Percentiles rank a stretch among this genome's conserved stretches.
Evolutionary conservation across 23 tunicate genomes (phyloP).

Genomic region (Trididemnum miniatum): DNA sequence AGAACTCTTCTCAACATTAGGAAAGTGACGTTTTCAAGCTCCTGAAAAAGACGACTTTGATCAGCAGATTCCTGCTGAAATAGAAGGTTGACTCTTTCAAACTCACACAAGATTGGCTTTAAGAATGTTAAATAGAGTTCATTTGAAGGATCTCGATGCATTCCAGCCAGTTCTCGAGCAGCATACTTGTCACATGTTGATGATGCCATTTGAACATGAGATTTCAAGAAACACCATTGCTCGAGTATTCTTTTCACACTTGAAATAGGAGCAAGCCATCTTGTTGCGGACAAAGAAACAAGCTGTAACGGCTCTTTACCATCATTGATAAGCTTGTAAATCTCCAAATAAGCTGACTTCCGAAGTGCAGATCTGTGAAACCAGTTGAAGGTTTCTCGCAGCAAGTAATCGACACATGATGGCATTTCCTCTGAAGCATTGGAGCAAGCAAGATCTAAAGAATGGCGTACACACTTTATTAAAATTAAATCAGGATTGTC

Average conservation of each 20-base stretch:
- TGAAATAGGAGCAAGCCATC: conserved; percentile 13
- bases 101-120: conserved; percentile 3
- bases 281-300: background rate
- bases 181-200: conserved; percentile 6
- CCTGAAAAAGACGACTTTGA: background rate
- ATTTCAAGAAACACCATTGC: background rate
- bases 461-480: conserved; percentile 17
- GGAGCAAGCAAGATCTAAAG: background rate
- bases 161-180: background rate
- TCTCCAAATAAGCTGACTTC: background rate
- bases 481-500: background rate
- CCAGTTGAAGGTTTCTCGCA: background rate
- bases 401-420: background rate
- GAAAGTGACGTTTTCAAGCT: background rate
- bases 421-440: conserved; percentile 21
- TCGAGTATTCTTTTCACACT: background rate
- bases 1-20: background rate
- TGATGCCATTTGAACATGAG: background rate
- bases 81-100: background rate
- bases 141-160: background rate
- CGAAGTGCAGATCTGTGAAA: conserved; percentile 14
- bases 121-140: conserved; percentile 1
- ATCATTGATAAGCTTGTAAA: conserved; percentile 7
- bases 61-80: background rate
- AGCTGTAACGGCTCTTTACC: conserved; percentile 1